Evolutionary conservation across 1,140 invertebrate genomes (phyloP).

Genomic region (Drosophila ohnishii): DNA sequence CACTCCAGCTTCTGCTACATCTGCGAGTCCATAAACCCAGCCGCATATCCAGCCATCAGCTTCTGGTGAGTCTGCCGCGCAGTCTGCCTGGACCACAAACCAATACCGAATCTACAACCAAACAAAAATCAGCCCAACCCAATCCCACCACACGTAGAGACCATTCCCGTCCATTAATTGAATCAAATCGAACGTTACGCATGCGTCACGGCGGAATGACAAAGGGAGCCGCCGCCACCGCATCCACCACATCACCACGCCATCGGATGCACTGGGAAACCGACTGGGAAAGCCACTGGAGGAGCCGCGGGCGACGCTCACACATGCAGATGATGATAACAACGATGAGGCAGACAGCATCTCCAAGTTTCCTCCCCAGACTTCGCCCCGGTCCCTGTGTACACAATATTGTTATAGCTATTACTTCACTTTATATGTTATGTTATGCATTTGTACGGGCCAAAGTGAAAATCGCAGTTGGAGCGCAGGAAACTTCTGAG

Average conservation of each 20-base stretch:
- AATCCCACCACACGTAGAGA: conserved; percentile 66
- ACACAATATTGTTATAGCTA: conserved; percentile 78
- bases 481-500: conserved; percentile 41
- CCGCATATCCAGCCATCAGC: conserved; percentile 12
- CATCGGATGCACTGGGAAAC: conserved; percentile 21
- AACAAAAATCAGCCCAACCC: conserved; percentile 25
- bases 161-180: conserved; percentile 78
- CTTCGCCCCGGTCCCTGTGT: conserved; percentile 32
- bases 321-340: conserved; percentile 54
- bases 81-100: conserved; percentile 44
- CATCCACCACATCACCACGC: conserved; percentile 17
- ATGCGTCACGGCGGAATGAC: conserved; percentile 77
- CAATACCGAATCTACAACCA: conserved; percentile 15
- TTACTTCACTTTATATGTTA: conserved; percentile 57
- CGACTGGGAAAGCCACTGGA: conserved; percentile 37
- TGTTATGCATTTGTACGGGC: conserved; percentile 71
- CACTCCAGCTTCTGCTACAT: conserved; percentile 43
- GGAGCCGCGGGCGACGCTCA: conserved; percentile 44
- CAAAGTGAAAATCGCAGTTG: conserved; percentile 75
- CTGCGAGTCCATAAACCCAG: conserved; percentile 13
- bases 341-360: conserved; percentile 9
- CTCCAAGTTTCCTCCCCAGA: conserved; percentile 1
- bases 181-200: conserved; percentile 81
- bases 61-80: conserved; percentile 40
- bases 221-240: conserved; percentile 66